Conservation (phyloP, 2,888 invertebrate genomes). For the Chorisops tibialis region DNA sequence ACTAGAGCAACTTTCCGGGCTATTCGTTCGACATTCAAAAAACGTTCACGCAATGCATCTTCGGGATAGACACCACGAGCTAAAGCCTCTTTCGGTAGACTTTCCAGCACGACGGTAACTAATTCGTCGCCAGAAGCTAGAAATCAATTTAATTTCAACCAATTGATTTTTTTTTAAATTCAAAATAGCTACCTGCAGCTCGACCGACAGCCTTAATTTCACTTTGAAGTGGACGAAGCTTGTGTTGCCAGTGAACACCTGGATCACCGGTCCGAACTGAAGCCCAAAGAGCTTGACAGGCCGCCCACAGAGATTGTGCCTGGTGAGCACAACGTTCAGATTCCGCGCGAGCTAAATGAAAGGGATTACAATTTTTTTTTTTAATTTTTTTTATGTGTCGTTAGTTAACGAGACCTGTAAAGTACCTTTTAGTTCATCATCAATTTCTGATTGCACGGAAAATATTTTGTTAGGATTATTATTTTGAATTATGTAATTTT, state of each 20-base stretch:
- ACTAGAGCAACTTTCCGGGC: slow-evolving; percentile 83
- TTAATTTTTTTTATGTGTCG: too few species aligned
- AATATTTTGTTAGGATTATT: neutral
- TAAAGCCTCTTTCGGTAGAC: slow-evolving; percentile 73
- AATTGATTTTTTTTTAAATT: neutral
- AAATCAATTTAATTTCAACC: slow-evolving; percentile 30
- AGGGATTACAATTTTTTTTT: neutral
- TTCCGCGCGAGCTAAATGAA: slow-evolving; percentile 62
- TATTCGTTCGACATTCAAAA: slow-evolving; percentile 74
- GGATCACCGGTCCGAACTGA: slow-evolving; percentile 66
- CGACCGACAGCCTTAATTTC: slow-evolving; percentile 72
- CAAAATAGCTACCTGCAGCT: slow-evolving; percentile 63
- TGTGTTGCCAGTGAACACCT: slow-evolving; percentile 56
- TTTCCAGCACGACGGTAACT: slow-evolving; percentile 71
- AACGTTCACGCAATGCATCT: slow-evolving; percentile 78
- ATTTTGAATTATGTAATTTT: too few species aligned
- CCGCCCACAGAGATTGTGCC: slow-evolving; percentile 90
- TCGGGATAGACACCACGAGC: slow-evolving; percentile 85
- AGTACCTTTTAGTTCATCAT: slow-evolving; percentile 50
- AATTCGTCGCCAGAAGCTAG: slow-evolving; percentile 72
- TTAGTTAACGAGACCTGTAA: neutral
- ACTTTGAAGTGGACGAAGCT: slow-evolving; percentile 61
- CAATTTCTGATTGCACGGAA: slow-evolving; percentile 44
- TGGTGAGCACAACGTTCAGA: slow-evolving; percentile 72
- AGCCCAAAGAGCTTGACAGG: slow-evolving; percentile 81